Conservation (phyloP, 2,797 vertebrate species). For the Chaetophractus vellerosus region DNA sequence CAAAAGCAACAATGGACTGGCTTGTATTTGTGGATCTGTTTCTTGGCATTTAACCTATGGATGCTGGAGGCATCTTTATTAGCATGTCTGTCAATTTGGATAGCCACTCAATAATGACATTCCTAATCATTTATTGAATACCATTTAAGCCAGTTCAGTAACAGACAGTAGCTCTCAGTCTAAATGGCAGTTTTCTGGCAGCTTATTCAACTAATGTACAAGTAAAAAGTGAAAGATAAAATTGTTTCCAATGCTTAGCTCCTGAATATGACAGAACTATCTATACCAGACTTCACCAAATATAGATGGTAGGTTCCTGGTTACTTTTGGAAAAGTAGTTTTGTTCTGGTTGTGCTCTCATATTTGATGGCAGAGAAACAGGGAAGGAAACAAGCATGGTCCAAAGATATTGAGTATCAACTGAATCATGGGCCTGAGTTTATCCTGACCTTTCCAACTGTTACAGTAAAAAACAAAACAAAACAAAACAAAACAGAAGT, state of each 20-base stretch:
- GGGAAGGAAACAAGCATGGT: not conserved
- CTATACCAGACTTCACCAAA: conserved; percentile 34
- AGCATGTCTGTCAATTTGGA: conserved; percentile 72
- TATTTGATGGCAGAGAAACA: conserved; percentile 26
- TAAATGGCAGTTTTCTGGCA: conserved; percentile 77
- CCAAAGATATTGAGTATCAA: not conserved
- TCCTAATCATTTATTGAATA: conserved; percentile 70
- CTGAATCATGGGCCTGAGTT: not conserved
- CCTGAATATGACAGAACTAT: conserved; percentile 33
- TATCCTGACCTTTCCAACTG: not conserved
- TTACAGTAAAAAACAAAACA: not conserved
- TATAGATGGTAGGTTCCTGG: conserved; percentile 3
- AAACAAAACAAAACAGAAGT: not conserved
- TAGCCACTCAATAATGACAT: conserved; percentile 75
- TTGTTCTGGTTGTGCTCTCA: conserved; percentile 72
- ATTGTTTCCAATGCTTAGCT: conserved; percentile 75
- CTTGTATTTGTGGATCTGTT: conserved; percentile 62
- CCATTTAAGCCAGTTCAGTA: conserved; percentile 62
- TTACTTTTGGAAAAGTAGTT: conserved; percentile 67
- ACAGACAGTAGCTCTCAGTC: conserved; percentile 76
- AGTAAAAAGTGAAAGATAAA: conserved; percentile 78
- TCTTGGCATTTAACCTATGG: conserved; percentile 69
- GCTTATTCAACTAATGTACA: conserved; percentile 74
- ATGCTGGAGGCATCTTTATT: conserved; percentile 71
- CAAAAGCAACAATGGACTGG: conserved; percentile 32